Conservation (phyloP, 2,888 invertebrate genomes). For the Diloba caeruleocephala region DNA sequence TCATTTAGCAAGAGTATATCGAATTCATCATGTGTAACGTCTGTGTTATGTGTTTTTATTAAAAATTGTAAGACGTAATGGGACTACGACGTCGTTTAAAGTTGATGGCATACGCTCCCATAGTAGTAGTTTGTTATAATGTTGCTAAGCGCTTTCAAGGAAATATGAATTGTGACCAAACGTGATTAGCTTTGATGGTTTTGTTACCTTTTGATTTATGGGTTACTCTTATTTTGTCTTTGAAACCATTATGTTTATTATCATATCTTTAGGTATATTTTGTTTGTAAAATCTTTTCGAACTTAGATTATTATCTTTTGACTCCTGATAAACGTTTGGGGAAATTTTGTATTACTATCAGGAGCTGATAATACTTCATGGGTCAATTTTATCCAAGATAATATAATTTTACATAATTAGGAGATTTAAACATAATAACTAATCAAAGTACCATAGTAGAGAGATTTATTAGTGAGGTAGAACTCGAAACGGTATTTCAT, state of each 20-base stretch:
- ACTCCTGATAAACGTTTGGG: too few relatives aligned
- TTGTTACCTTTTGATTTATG: slow-evolving; percentile 50
- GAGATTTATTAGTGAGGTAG: too few relatives aligned
- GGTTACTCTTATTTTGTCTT: slow-evolving; percentile 19
- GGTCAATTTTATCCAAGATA: too few relatives aligned
- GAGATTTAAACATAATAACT: too few relatives aligned
- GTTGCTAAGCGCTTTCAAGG: slow-evolving; percentile 52
- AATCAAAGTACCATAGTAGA: too few relatives aligned
- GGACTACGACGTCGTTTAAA: slow-evolving; percentile 59
- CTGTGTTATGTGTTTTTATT: slow-evolving; percentile 76
- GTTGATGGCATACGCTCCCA: slow-evolving; percentile 57
- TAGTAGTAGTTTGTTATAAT: slow-evolving; percentile 47
- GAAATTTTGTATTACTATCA: too few relatives aligned
- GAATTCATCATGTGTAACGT: slow-evolving; percentile 82
- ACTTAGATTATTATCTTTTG: not conserved
- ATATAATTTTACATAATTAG: too few relatives aligned
- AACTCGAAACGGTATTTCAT: too few relatives aligned
- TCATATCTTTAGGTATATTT: too few relatives aligned
- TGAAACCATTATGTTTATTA: not conserved
- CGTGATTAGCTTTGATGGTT: slow-evolving; percentile 45
- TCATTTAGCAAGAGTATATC: slow-evolving; percentile 88
- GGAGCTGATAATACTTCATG: too few relatives aligned
- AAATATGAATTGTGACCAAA: slow-evolving; percentile 51
- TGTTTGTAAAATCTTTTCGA: too few relatives aligned
- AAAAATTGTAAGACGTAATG: slow-evolving; percentile 68